phyloP scores from a whole-genome alignment of 2,888 invertebrate genomes.

The Halictus ligatus region DNA sequence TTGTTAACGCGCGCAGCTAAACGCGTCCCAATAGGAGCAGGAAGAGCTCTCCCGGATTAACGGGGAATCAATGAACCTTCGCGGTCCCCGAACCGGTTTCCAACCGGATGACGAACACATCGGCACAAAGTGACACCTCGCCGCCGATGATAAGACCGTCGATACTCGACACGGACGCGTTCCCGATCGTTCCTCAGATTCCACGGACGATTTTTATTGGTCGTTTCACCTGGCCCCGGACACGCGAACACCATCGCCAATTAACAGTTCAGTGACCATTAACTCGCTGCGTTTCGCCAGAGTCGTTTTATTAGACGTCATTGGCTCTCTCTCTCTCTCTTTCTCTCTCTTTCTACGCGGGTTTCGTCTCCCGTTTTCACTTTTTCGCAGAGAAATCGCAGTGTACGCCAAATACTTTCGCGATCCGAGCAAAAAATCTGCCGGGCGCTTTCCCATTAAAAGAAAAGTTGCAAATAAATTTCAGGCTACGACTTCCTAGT shows the following conservation, averaged over 20 bases:
- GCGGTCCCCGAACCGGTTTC: conserved; percentile 62
- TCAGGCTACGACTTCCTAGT: conserved; percentile 1
- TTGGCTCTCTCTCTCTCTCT: conserved; percentile 23
- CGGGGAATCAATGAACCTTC: conserved; percentile 67
- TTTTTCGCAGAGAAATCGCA: conserved; percentile 48
- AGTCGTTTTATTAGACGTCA: conserved; percentile 32
- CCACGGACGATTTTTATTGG: conserved; percentile 28
- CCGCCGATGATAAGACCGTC: conserved; percentile 57
- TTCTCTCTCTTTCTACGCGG: neutral
- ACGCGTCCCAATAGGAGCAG: conserved; percentile 39
- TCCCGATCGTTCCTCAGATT: conserved; percentile 17
- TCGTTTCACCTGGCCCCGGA: conserved; percentile 15
- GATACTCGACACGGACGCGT: conserved; percentile 43
- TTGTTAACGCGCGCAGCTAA: conserved; percentile 15
- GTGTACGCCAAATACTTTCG: conserved; percentile 18
- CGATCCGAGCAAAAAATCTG: conserved; percentile 14
- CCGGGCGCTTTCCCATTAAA: conserved; percentile 27
- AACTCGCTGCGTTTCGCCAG: conserved; percentile 10
- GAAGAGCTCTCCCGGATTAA: conserved; percentile 61
- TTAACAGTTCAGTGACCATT: conserved; percentile 47
- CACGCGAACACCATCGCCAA: conserved; percentile 30
- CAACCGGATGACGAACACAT: conserved; percentile 62
- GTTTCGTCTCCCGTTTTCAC: conserved; percentile 35
- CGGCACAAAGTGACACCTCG: conserved; percentile 64
- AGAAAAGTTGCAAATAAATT: conserved; percentile 31